phyloP scores from a whole-genome alignment of 2,797 vertebrate species.

The Eospalax fontanierii region DNA sequence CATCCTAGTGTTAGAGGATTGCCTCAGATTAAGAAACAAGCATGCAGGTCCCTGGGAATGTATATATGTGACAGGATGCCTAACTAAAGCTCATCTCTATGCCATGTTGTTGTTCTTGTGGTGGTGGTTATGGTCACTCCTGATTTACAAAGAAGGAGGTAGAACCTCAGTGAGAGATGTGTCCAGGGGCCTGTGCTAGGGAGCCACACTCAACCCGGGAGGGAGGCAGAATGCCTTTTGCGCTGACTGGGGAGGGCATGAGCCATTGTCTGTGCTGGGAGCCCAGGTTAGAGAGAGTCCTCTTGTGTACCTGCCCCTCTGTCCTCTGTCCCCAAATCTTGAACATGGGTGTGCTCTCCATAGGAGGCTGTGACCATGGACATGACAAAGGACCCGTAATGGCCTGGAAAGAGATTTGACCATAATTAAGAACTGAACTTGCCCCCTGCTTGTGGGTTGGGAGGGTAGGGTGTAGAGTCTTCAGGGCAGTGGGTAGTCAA shows the following conservation, averaged over 20 bases:
- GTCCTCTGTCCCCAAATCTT: background rate
- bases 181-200: background rate
- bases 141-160: background rate
- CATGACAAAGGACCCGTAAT: background rate
- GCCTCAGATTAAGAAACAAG: background rate
- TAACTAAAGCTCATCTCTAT: background rate
- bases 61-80: background rate
- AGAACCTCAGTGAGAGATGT: background rate
- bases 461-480: background rate
- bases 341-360: accelerated
- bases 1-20: background rate
- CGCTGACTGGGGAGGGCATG: too few species aligned
- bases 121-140: background rate
- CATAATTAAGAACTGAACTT: background rate
- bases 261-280: background rate
- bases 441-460: background rate
- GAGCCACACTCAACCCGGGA: background rate
- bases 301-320: background rate
- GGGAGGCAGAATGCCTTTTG: background rate
- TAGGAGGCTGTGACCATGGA: background rate
- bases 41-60: background rate
- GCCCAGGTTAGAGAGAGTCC: background rate
- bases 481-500: background rate
- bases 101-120: background rate
- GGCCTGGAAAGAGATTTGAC: too few species aligned